Conservation (phyloP, 2,797 vertebrate genomes). For the Cephalopachus bancanus region DNA sequence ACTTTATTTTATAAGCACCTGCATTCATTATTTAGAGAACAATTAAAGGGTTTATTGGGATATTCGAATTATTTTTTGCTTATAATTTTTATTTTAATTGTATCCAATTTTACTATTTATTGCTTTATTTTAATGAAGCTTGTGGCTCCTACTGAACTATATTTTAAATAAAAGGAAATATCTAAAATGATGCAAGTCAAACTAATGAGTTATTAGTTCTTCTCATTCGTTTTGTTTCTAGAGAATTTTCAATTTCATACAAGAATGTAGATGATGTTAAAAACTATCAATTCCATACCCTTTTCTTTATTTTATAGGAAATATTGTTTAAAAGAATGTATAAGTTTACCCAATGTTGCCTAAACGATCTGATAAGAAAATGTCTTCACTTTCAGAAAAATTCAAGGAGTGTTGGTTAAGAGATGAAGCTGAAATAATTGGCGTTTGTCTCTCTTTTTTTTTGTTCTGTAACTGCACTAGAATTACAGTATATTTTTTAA, state of each 20-base stretch:
- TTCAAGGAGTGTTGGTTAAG: background rate
- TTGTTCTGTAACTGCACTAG: background rate
- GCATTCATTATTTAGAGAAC: slow-evolving; percentile 11
- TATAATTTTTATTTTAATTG: background rate
- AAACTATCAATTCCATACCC: background rate
- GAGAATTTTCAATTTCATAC: background rate
- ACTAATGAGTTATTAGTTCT: background rate
- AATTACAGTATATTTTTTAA: background rate
- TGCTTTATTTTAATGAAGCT: background rate
- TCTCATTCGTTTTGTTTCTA: slow-evolving; percentile 4
- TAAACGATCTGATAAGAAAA: background rate
- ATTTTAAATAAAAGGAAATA: slow-evolving; percentile 4
- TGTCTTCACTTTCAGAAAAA: background rate
- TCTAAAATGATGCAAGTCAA: slow-evolving; percentile 16
- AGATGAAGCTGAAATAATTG: background rate
- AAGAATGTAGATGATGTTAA: background rate
- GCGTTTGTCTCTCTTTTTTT: background rate
- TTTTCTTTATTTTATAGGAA: background rate
- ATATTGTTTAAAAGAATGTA: background rate
- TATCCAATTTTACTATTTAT: background rate
- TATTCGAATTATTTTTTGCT: background rate
- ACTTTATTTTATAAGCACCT: background rate
- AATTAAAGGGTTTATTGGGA: background rate
- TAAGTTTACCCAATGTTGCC: background rate
- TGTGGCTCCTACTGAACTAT: background rate